phyloP scores from a whole-genome alignment of 2,113 vertebrate genomes.

The Catagonus wagneri region DNA sequence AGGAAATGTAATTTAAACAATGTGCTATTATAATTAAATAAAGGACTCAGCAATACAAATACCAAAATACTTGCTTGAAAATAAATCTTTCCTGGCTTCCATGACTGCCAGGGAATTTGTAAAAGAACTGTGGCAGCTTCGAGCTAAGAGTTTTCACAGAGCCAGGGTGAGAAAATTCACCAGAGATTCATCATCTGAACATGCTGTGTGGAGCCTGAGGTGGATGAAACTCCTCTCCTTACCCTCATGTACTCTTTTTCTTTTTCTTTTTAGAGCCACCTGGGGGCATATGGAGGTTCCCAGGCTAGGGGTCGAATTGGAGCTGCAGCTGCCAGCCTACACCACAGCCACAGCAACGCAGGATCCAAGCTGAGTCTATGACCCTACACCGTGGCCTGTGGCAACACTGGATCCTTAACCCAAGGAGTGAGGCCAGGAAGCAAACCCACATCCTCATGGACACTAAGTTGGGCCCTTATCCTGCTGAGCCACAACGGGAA shows the following conservation, averaged over 20 bases:
- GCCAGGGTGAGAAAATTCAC: constrained; percentile 21
- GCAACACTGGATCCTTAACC: too few species aligned
- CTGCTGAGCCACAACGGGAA: too few species aligned
- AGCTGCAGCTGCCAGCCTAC: too few species aligned
- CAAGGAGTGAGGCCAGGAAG: too few species aligned
- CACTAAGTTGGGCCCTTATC: too few species aligned
- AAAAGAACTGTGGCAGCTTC: not conserved
- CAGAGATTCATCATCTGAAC: not conserved
- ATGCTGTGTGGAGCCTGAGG: not conserved
- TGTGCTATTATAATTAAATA: constrained; percentile 75
- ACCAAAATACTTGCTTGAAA: constrained; percentile 67
- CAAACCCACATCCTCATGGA: too few species aligned
- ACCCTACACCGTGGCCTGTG: too few species aligned
- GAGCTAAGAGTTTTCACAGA: constrained; percentile 29
- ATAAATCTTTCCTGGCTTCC: constrained; percentile 66
- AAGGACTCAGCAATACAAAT: constrained; percentile 60
- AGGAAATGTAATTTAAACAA: constrained; percentile 74
- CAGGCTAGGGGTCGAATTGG: too few species aligned
- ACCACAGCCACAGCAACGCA: too few species aligned
- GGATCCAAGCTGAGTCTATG: too few species aligned
- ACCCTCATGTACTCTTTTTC: not conserved
- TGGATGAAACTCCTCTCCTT: not conserved
- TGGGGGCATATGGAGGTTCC: too few species aligned
- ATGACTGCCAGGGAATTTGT: constrained; percentile 13
- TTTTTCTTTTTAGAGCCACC: too few species aligned